These are phyloP conservation scores for Chaetogeoica ovagalla DNA, from an alignment of 2,888 invertebrate genomes.

Conservation along the genomic window DNA sequence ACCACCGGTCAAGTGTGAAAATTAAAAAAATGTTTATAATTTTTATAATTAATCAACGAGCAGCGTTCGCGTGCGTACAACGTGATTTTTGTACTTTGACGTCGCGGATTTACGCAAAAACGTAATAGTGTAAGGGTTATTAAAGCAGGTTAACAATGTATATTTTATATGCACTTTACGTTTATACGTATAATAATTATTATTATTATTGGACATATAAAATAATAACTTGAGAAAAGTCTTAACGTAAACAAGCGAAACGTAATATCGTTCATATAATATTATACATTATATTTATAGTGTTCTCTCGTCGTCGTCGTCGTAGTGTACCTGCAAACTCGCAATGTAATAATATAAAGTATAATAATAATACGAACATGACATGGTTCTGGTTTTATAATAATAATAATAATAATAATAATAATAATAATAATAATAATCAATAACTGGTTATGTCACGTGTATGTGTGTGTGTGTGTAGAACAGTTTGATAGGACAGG, in stretches of 20 bases:
- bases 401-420: background rate
- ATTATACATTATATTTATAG: too few species aligned
- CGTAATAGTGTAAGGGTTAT: too few species aligned
- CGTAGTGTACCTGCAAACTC: background rate
- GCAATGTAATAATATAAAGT: background rate
- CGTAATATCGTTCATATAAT: slow-evolving; percentile 2
- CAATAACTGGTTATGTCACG: slow-evolving; percentile 50
- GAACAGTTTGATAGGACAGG: background rate
- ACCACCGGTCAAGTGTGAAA: too few species aligned
- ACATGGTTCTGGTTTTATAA: slow-evolving; percentile 42
- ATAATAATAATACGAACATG: background rate
- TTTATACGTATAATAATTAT: too few species aligned
- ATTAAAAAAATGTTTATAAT: too few species aligned
- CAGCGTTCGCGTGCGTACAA: too few species aligned
- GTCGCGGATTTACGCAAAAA: too few species aligned
- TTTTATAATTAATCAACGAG: too few species aligned
- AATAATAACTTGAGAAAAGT: background rate
- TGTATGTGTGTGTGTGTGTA: background rate
- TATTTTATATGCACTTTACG: too few species aligned
- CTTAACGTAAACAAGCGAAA: background rate
- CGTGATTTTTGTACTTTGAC: too few species aligned
- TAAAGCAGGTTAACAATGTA: too few species aligned
- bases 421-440: slow-evolving; percentile 22
- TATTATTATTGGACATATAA: too few species aligned
- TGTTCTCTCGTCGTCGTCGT: background rate